Evolutionary conservation across 2,113 vertebrate genomes (phyloP), one percentile per base, ranked within the genome.

Genomic region (Austrofundulus limnaeus): DNA sequence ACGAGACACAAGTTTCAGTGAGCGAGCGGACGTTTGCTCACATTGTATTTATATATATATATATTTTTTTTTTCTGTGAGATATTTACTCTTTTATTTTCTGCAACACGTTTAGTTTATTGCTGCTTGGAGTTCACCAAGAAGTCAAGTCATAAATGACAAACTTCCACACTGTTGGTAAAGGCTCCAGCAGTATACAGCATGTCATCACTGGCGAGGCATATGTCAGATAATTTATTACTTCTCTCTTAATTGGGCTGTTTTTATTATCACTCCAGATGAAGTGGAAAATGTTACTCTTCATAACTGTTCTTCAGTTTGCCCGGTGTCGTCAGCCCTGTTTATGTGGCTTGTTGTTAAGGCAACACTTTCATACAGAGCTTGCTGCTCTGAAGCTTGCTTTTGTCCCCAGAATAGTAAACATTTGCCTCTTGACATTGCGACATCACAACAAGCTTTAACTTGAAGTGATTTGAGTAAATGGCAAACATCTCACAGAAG

Each of bases 301-400:
- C 70, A 70, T 75, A 70, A 39, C 53, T 55, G 55, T 59, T 42
- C 51, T 45, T 77, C 46, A 16, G 28, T 78, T 61, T 80, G 82
- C 51, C 34, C 61, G 49, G 49, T 87, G 82, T 84, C 45, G 77
- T 84, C 84, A 84, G 12, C 50, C 6, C 17, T 85, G 87, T 88
- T 82, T 78, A 73, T 77, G 77, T 71, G 80, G 76, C 63, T 66
- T 71, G 85, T 89, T n/a, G 77, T 89, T 85, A 85, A 76, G 75
- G 78, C 76, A 79, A 84, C 78, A 39, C 63, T 66, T 46, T 67
- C 53, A 69, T 79, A 70, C 74, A 85, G 84, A 73, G 78, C 70
- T 77, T 75, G 70, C 60, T 63, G 56, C 76, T 63, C 58, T 52
- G 62, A 46, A 73, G 70, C 75, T 68, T 71, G 48, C 72, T 21